Evolutionary conservation across 2,797 vertebrate species (phyloP).

Genomic region (Lepus townsendii): DNA sequence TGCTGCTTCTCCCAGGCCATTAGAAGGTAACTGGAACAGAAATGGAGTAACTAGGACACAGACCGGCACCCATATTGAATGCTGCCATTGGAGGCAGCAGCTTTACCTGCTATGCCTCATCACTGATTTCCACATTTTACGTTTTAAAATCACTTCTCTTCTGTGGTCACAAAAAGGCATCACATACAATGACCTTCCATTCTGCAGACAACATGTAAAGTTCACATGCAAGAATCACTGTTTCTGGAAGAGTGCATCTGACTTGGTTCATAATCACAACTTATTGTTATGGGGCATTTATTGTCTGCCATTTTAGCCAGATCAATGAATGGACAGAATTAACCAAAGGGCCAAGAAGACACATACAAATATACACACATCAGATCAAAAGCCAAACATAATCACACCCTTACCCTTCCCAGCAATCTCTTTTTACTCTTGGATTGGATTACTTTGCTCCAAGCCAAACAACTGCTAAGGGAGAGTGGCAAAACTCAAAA

Average conservation of each 20-base stretch:
- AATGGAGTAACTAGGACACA: too few species aligned
- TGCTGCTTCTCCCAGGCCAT: too few species aligned
- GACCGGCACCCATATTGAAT: too few species aligned
- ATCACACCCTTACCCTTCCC: neutral
- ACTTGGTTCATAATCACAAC: constrained; percentile 59
- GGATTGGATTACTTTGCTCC: constrained; percentile 30
- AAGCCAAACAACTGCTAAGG: constrained; percentile 66
- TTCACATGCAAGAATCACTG: neutral
- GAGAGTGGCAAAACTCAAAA: constrained; percentile 57
- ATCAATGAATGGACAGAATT: neutral
- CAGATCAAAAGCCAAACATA: neutral
- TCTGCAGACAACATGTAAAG: neutral
- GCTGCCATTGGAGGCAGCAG: too few species aligned
- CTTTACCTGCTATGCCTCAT: too few species aligned
- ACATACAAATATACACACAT: neutral
- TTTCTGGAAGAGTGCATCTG: neutral
- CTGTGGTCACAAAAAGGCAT: neutral
- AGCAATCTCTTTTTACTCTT: neutral
- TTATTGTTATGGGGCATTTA: neutral
- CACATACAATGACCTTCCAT: neutral
- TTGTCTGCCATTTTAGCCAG: neutral
- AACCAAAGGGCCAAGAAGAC: neutral
- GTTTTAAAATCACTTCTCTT: constrained; percentile 16
- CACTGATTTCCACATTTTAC: too few species aligned
- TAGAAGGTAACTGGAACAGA: too few species aligned